These are phyloP conservation scores for Fundulus diaphanus DNA, from an alignment of 2,797 vertebrate genomes.

Conservation along the genomic window DNA sequence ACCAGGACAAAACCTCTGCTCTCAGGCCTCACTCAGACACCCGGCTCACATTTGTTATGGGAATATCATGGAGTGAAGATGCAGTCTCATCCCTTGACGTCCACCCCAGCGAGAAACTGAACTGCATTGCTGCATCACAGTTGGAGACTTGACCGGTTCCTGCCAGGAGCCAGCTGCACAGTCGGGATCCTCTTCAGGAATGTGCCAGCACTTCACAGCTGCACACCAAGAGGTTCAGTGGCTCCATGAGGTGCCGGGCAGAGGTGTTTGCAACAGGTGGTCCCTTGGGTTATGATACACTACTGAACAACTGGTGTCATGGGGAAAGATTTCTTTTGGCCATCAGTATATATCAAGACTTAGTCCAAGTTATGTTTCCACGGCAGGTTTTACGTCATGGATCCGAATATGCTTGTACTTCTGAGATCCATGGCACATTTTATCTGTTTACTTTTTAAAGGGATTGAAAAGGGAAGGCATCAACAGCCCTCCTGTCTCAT, in stretches of 20 bases:
- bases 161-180: conserved; percentile 17
- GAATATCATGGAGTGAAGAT: conserved; percentile 27
- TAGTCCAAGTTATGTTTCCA: neutral
- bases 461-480: neutral
- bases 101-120: conserved; percentile 18
- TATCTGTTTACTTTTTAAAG: neutral
- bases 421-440: neutral
- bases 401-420: neutral
- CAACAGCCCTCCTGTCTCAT: neutral
- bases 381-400: neutral
- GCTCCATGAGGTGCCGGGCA: conserved; percentile 16
- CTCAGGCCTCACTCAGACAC: neutral
- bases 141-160: conserved; percentile 25
- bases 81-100: conserved; percentile 23
- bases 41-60: conserved; percentile 5
- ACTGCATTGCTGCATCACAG: conserved; percentile 11
- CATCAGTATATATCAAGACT: conserved; percentile 19
- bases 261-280: conserved; percentile 15
- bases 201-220: conserved; percentile 36
- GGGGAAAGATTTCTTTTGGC: conserved; percentile 6
- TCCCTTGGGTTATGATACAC: conserved; percentile 8
- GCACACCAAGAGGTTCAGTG: conserved; percentile 30
- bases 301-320: neutral
- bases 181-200: conserved; percentile 19
- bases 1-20: conserved; percentile 8